These are phyloP conservation scores for Microctonus aethiopoides DNA, from an alignment of 2,888 invertebrate species.

Conservation along the genomic window DNA sequence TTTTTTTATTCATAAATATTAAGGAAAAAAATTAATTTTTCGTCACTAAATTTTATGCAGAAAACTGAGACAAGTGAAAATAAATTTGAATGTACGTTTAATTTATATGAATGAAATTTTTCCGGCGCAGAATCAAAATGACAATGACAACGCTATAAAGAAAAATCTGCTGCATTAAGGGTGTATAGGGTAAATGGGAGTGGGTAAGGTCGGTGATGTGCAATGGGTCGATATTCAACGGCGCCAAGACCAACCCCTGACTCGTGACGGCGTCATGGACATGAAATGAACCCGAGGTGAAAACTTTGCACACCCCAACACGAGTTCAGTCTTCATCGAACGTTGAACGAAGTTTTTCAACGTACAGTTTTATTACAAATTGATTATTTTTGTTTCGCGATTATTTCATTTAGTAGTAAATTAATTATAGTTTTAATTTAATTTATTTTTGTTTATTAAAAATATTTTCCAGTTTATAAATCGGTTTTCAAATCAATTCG, in stretches of 20 bases:
- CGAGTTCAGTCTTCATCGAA: slow-evolving; percentile 41
- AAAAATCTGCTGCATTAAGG: not conserved
- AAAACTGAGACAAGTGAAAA: no score
- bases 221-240: slow-evolving; percentile 49
- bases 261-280: slow-evolving; percentile 31
- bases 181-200: slow-evolving; percentile 2
- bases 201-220: slow-evolving; percentile 37
- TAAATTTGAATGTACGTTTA: no score
- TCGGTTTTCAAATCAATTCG: no score
- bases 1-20: no score
- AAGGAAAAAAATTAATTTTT: no score
- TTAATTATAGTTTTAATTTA: no score
- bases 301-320: slow-evolving; percentile 37
- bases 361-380: not conserved
- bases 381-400: no score
- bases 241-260: slow-evolving; percentile 44
- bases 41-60: no score
- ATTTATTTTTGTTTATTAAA: no score
- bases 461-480: no score
- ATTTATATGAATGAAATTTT: not conserved
- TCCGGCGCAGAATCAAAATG: slow-evolving; percentile 1
- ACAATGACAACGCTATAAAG: not conserved
- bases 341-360: slow-evolving; percentile 29
- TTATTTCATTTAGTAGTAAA: no score
- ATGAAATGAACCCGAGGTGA: slow-evolving; percentile 37